A percentile compares a stretch with the other conserved stretches of the same genome.
Conservation (phyloP, 2,797 vertebrate genomes). For the Fringilla coelebs region DNA sequence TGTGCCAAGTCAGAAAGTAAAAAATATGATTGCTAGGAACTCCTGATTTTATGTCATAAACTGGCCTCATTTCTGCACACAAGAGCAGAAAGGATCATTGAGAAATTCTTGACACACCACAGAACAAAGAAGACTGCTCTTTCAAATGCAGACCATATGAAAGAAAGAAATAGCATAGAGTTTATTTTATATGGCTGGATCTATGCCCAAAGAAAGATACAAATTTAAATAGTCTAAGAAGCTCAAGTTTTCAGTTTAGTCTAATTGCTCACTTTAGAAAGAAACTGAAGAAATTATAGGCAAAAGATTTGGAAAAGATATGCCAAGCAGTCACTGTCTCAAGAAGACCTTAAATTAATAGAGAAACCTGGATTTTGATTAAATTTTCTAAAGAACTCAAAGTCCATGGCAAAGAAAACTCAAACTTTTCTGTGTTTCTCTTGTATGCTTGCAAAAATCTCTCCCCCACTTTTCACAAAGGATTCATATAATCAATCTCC, state of each 20-base stretch:
- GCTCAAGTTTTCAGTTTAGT: not conserved
- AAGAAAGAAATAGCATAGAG: not conserved
- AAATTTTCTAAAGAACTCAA: not conserved
- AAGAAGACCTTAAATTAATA: not conserved
- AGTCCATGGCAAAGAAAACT: not conserved
- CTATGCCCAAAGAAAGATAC: not conserved
- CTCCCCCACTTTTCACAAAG: not conserved
- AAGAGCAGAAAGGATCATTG: not conserved
- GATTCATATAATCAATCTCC: not conserved
- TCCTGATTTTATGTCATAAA: not conserved
- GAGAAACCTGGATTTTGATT: not conserved
- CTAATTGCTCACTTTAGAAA: not conserved
- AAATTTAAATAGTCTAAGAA: not conserved
- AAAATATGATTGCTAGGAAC: not conserved
- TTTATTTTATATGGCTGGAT: not conserved
- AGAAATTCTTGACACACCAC: not conserved
- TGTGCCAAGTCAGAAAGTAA: not conserved
- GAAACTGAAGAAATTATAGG: not conserved
- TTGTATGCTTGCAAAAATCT: not conserved
- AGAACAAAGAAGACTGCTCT: not conserved
- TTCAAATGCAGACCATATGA: not conserved
- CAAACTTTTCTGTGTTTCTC: not conserved
- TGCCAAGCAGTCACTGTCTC: not conserved
- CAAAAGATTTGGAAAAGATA: not conserved
- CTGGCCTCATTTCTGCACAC: not conserved